Percentiles rank a stretch among this genome's conserved stretches.
These are phyloP conservation scores for Rhegmatorhina hoffmannsi DNA, from an alignment of 2,113 vertebrate species.

Conservation along the genomic window DNA sequence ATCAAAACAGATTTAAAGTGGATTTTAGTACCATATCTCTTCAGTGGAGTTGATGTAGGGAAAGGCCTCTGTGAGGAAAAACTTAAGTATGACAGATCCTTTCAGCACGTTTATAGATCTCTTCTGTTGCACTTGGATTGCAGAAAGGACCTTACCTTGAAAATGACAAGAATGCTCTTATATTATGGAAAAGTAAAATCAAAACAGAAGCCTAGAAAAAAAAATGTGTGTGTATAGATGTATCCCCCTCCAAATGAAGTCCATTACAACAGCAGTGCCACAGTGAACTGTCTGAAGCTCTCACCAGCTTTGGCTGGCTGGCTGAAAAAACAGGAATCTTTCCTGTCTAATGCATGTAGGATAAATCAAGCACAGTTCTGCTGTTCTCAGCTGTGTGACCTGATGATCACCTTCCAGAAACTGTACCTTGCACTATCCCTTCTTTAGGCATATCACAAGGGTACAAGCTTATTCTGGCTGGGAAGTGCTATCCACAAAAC, in stretches of 20 bases:
- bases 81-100: not conserved
- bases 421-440: not conserved
- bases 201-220: not conserved
- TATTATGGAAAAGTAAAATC: not conserved
- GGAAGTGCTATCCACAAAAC: not conserved
- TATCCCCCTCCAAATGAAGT: not conserved
- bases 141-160: not conserved
- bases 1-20: not conserved
- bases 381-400: not conserved
- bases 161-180: not conserved
- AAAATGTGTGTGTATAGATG: not conserved
- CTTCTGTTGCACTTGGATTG: not conserved
- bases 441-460: not conserved
- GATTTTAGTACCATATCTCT: not conserved
- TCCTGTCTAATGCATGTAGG: not conserved
- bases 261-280: not conserved
- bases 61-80: not conserved
- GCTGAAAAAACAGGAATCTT: not conserved
- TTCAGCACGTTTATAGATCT: not conserved
- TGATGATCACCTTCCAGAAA: not conserved
- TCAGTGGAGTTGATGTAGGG: not conserved
- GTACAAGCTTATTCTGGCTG: not conserved
- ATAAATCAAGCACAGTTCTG: not conserved
- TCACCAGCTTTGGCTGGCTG: not conserved
- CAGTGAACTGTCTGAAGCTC: not conserved